Evolutionary conservation across 1,140 invertebrate species (phyloP).

Genomic region (Drosophila nikananu): DNA sequence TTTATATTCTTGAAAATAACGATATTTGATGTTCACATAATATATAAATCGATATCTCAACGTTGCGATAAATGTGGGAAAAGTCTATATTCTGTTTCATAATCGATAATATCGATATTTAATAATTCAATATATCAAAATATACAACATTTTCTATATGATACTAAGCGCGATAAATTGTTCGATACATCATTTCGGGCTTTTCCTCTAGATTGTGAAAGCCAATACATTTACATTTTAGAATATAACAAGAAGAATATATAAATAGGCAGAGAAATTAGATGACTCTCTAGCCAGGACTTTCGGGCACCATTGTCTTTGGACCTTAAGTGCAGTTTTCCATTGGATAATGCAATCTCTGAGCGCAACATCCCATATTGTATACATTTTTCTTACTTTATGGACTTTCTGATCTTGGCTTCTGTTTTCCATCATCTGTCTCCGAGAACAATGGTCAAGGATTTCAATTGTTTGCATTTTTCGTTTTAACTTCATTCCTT

Average conservation of each 20-base stretch:
- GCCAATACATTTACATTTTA: background rate
- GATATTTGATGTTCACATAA: no score
- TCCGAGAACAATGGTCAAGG: constrained; percentile 46
- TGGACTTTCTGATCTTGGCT: constrained; percentile 46
- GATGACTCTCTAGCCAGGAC: background rate
- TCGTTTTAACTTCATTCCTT: background rate
- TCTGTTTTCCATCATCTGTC: constrained; percentile 53
- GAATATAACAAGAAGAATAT: background rate
- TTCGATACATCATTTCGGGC: no score
- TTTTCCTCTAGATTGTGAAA: background rate
- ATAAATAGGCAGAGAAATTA: background rate
- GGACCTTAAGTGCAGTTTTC: background rate
- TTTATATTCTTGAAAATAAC: no score
- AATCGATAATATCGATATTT: background rate
- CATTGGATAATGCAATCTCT: background rate
- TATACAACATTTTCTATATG: background rate
- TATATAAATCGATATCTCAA: background rate
- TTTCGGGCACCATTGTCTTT: background rate
- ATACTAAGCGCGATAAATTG: no score
- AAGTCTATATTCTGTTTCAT: background rate
- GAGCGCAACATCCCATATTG: constrained; percentile 21
- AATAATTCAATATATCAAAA: background rate
- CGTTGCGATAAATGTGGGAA: background rate
- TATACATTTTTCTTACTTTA: constrained; percentile 18
- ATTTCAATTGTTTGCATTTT: constrained; percentile 34